Evolutionary conservation across 2,888 invertebrate genomes (phyloP), one percentile per base, ranked within the genome.

Genomic region (Mylabris sibirica): DNA sequence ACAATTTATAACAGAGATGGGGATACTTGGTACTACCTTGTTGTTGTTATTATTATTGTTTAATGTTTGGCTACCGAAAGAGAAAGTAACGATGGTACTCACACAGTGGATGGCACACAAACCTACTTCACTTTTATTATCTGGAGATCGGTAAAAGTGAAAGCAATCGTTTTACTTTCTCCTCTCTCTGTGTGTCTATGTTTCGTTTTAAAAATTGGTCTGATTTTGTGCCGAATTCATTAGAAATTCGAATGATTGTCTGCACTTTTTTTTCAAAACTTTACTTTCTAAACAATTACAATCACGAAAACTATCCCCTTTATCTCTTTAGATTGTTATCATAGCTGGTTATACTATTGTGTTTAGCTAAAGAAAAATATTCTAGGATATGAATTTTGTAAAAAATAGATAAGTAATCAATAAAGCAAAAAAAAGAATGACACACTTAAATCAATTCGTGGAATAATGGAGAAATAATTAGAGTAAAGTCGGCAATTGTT

Each of bases 161-260:
- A 77, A 78, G 77, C 77, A 68, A 71, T 76, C 77, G 76, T 78
- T 77, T 72, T 78, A 75, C 77, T 78, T 78, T 78, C 76, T 74
- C 66, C 4, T 20, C 30, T 30, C 30, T 30, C 30, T 30, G 30
- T 30, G 30, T 30, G 30, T 30, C 9, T 49, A 61, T 59, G 44
- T 49, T 17, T 64, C 34, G 60, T 20, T 49, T 8, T 8, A 49
- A 49, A 49, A 49, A 49, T 49, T 49, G 11, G 20, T 20, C 49
- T n/a, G 49, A 20, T 49, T 49, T 49, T 49, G 49, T 49, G 49
- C 49, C 49, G 22, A 49, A 49, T 49, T 49, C 20, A 49, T 49
- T 49, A 49, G 49, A 49, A 49, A 49, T 49, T 49, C 20, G 20
- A 49, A 20, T 20, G 49, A 8, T 49, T 20, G 20, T 17, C 5